Conservation (phyloP, 2,797 vertebrate species). For the Chiloscyllium punctatum region DNA sequence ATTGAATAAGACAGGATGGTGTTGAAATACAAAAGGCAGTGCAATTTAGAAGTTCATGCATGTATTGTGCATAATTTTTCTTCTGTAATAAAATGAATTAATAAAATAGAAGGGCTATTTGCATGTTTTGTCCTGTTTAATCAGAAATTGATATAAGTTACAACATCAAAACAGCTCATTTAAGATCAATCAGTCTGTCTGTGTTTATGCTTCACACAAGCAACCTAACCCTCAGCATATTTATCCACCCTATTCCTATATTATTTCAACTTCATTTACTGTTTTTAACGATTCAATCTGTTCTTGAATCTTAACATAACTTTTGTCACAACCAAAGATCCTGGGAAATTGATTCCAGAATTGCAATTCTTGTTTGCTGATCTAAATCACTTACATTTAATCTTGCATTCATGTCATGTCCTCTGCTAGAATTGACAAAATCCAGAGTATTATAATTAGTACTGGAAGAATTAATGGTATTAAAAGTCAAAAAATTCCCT, state of each 20-base stretch:
- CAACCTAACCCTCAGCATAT: background rate
- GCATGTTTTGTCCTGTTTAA: background rate
- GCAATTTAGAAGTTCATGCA: background rate
- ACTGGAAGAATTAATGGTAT: background rate
- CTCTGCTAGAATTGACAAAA: background rate
- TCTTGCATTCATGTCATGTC: background rate
- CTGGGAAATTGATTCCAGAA: background rate
- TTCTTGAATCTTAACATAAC: background rate
- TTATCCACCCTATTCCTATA: background rate
- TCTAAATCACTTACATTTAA: background rate
- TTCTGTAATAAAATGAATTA: background rate
- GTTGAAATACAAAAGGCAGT: background rate
- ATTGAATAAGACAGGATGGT: background rate
- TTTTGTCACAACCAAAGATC: background rate
- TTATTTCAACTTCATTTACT: background rate
- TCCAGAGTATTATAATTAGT: background rate
- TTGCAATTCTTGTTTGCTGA: background rate
- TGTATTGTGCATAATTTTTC: background rate
- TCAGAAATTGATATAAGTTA: background rate
- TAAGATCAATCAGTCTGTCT: background rate
- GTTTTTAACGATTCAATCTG: background rate
- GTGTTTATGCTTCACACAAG: background rate
- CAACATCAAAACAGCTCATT: background rate
- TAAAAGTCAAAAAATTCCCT: background rate
- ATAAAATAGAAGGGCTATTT: conserved; percentile 5